Percentiles rank a stretch among this genome's conserved stretches.
These are phyloP conservation scores for Dinoponera quadriceps DNA, from an alignment of 1,140 invertebrate genomes.

Conservation along the genomic window DNA sequence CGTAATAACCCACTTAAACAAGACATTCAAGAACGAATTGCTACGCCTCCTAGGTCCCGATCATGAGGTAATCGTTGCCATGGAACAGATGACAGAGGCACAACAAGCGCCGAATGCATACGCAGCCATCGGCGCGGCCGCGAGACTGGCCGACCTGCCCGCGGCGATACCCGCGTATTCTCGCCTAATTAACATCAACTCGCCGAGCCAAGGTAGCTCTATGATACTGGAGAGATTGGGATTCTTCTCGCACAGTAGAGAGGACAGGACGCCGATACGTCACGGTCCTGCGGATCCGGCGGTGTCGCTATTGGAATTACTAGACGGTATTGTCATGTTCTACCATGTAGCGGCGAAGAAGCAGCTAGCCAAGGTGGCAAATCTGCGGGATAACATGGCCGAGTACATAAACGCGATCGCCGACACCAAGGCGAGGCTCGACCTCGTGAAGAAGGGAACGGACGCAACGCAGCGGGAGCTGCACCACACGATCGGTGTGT, in stretches of 20 bases:
- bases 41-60: conserved; percentile 83
- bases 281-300: conserved; percentile 83
- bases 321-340: conserved; percentile 90
- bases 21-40: conserved; percentile 87
- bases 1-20: conserved; percentile 89
- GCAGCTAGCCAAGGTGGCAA: conserved; percentile 89
- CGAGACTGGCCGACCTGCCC: conserved; percentile 72
- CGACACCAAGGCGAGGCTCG: conserved; percentile 85
- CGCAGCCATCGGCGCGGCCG: conserved; percentile 34
- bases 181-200: conserved; percentile 75
- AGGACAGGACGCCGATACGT: conserved; percentile 74
- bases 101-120: conserved; percentile 64
- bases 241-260: conserved; percentile 75
- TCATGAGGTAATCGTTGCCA: conserved; percentile 81
- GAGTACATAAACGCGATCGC: conserved; percentile 87
- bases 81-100: conserved; percentile 73
- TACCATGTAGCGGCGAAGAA: conserved; percentile 90
- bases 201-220: conserved; percentile 65
- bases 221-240: conserved; percentile 77
- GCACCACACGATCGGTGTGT: conserved; percentile 84
- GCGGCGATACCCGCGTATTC: conserved; percentile 72
- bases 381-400: conserved; percentile 86
- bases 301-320: conserved; percentile 86
- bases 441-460: conserved; percentile 74
- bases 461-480: conserved; percentile 84